Evolutionary conservation across 1,140 invertebrate genomes (phyloP), one percentile per base, ranked within the genome.

Genomic region (Musca domestica): DNA sequence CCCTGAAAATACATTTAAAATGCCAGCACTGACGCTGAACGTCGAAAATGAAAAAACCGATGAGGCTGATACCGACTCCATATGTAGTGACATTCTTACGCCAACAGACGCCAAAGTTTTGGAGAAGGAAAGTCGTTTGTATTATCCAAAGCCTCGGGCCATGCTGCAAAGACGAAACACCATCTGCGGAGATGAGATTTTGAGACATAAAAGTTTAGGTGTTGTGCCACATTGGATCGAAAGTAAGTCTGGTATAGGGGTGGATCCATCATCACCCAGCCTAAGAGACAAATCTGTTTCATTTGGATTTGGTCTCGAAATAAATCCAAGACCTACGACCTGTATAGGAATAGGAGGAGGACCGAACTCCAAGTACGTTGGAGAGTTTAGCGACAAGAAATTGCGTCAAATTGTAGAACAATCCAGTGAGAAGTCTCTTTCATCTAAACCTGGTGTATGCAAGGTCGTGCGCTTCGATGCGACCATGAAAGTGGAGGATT

Each of bases 91-190:
- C 72, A 75, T 79, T 64, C 71, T 75, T 27, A 77, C 79, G n/a
- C 79, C 80, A 22, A 80, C 76, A 15, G 76, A 78, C 61, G 49
- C 70, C 1, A 81, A 81, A 49, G 70, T 72, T 0, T 67, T 71
- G 0, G 72, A 76, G 9, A 76, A 80, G 17, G 78, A 80, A 56
- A 75, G 85, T 17, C 83, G 87, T 20, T 72, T 93, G 70, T 93
- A 92, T 74, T 87, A 91, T 22, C 87, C 91, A 1, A 92, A 92
- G 77, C 91, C 91, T 22, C 85, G 90, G 46, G 86, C 89, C 22
- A 82, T 87, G 61, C 88, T 93, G 19, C 92, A 93, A 80, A 86
- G 95, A 12, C 83, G 95, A 23, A 93, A 95, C 61, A 95, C 94
- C 5, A 94, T 96, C 71, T 93, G 93, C 72, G 93, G 94, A 7